Evolutionary conservation across 2,888 invertebrate genomes (phyloP), one percentile per base, ranked within the genome.

Genomic region (Agelastica alni): DNA sequence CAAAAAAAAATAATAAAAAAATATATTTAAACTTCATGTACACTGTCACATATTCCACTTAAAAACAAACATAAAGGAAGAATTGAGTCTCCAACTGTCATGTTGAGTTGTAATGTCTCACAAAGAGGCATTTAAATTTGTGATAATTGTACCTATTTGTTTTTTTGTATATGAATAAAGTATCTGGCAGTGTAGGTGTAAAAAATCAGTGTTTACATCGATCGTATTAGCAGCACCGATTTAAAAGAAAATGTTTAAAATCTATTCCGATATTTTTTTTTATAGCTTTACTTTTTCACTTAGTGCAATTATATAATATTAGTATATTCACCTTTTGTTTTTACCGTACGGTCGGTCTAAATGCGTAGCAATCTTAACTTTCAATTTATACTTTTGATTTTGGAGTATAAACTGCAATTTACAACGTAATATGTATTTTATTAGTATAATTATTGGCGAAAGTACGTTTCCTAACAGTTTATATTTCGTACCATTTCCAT

Each of bases 101-200:
- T 13, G 44, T 37, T 37, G 42, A 55, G 51, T 63, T 56, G 30
- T 44, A 36, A 39, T 57, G 61, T 34, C 53, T 18, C 39, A 13
- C 32, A n/a, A n/a, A n/a, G 36, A 52, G 56, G 58, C 60, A 56
- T 52, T 56, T 37, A 52, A 57, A 62, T 64, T 62, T 64, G 66
- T 68, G 66, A 66, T 65, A 66, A 62, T 57, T 49, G 58, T 60
- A 60, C 59, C 59, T 57, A 52, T 55, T 60, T 52, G 34, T 60
- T 46, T 53, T 59, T 48, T 53, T 53, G 54, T 46, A 22, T 51
- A 48, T 16, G 39, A 42, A 43, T 48, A 39, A 42, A 37, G 60
- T 68, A 65, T 65, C 57, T 68, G 68, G 65, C 68, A 68, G 68
- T 67, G 68, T 68, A 63, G 36, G 52, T 36, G n/a, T 20, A 43